These are phyloP conservation scores for Ectropis crepuscularia DNA, from an alignment of 2,888 invertebrate genomes.

Conservation along the genomic window DNA sequence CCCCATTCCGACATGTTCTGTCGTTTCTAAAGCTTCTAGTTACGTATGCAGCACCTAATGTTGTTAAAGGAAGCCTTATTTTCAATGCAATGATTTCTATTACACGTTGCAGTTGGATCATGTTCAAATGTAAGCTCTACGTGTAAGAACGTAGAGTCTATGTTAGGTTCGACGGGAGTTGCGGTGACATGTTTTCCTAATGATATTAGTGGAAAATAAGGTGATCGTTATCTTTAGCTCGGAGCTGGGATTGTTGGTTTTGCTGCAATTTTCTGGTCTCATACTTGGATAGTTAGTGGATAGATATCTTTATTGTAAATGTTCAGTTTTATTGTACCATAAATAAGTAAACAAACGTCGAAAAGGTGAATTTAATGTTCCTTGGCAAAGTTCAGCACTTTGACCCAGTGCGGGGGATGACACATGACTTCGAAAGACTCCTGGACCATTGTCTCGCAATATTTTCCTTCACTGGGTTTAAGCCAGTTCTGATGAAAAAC, in stretches of 20 bases:
- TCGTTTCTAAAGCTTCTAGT: slow-evolving; percentile 35
- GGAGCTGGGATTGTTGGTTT: slow-evolving; percentile 1
- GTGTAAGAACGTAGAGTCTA: neutral
- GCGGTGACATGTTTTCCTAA: slow-evolving; percentile 21
- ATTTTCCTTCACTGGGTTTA: no score
- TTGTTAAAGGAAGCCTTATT: slow-evolving; percentile 38
- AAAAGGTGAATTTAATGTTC: no score
- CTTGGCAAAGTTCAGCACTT: no score
- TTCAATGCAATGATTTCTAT: slow-evolving; percentile 23
- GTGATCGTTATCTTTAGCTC: neutral
- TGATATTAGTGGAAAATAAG: slow-evolving; percentile 21
- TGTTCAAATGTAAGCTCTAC: slow-evolving; percentile 4
- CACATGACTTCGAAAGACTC: no score
- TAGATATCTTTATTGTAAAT: no score
- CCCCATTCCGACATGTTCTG: slow-evolving; percentile 3
- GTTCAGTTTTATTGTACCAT: no score
- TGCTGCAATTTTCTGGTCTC: slow-evolving; percentile 2
- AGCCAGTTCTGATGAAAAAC: no score
- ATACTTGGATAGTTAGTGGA: neutral
- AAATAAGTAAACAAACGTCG: no score
- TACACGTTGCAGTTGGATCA: slow-evolving; percentile 5
- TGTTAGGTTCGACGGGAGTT: neutral
- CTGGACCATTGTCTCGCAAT: no score
- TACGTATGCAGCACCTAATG: slow-evolving; percentile 32
- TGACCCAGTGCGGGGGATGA: no score